Conservation (phyloP, 1,140 invertebrate genomes). For the Bombus affinis region DNA sequence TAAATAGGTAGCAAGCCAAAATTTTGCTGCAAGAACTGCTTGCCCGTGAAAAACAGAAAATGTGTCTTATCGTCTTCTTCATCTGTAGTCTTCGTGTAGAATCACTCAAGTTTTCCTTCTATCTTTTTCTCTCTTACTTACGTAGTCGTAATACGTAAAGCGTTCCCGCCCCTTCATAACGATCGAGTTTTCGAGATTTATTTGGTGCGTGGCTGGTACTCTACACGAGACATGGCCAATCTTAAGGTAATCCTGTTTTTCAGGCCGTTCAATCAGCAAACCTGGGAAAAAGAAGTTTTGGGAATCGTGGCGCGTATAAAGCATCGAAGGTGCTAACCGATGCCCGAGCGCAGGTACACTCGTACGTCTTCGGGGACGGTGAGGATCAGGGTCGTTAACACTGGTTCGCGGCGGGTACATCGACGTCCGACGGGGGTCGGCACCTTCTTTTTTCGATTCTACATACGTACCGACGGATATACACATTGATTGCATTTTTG, state of each 20-base stretch:
- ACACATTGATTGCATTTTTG: constrained; percentile 79
- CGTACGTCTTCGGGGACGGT: constrained; percentile 62
- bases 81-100: background rate
- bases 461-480: constrained; percentile 56
- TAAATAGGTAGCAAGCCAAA: too few species aligned
- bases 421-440: constrained; percentile 58
- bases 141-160: constrained; percentile 5
- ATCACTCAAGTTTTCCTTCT: background rate
- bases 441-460: constrained; percentile 69
- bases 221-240: constrained; percentile 8
- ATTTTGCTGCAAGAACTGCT: too few species aligned
- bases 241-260: constrained; percentile 34
- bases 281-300: constrained; percentile 19
- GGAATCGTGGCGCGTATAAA: constrained; percentile 46
- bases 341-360: constrained; percentile 42
- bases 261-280: background rate
- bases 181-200: constrained; percentile 21
- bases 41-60: too few species aligned
- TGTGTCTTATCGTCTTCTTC: too few species aligned
- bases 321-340: constrained; percentile 51
- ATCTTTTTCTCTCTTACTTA: background rate
- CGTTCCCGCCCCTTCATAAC: constrained; percentile 6
- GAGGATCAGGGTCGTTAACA: constrained; percentile 72
- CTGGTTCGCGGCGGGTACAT: constrained; percentile 60
- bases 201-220: background rate